A percentile compares a stretch with the other conserved stretches of the same genome.
phyloP scores from a whole-genome alignment of 2,888 invertebrate genomes.

The Unio delphinus region DNA sequence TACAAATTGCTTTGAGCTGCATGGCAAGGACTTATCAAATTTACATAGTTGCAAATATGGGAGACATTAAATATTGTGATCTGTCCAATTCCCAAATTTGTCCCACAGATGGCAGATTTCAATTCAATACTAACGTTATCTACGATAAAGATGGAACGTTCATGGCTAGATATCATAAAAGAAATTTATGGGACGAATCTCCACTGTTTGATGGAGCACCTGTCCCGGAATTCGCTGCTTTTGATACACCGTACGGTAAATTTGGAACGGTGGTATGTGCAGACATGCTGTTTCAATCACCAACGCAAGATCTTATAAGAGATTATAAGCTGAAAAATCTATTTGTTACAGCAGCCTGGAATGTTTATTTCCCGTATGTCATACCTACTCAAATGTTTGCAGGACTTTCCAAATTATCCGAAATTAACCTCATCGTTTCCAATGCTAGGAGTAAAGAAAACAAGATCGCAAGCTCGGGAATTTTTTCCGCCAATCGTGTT shows the following conservation, averaged over 20 bases:
- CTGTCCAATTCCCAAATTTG: slow-evolving; percentile 26
- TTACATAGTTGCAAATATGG: slow-evolving; percentile 82
- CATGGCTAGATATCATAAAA: slow-evolving; percentile 79
- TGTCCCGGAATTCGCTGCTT: slow-evolving; percentile 34
- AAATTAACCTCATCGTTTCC: slow-evolving; percentile 79
- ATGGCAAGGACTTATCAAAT: slow-evolving; percentile 76
- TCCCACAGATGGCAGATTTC: slow-evolving; percentile 48
- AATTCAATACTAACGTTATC: slow-evolving; percentile 85
- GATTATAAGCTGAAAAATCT: slow-evolving; percentile 77
- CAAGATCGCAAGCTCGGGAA: slow-evolving; percentile 77
- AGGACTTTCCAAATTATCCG: slow-evolving; percentile 75
- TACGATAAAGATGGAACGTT: slow-evolving; percentile 82
- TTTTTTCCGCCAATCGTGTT: slow-evolving; percentile 75
- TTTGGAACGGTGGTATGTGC: slow-evolving; percentile 85
- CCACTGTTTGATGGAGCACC: slow-evolving; percentile 70
- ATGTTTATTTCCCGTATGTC: slow-evolving; percentile 80
- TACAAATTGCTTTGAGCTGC: slow-evolving; percentile 71
- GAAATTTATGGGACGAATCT: slow-evolving; percentile 73
- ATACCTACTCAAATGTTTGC: slow-evolving; percentile 75
- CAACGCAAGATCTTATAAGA: slow-evolving; percentile 77
- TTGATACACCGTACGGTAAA: slow-evolving; percentile 56
- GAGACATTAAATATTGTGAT: slow-evolving; percentile 78
- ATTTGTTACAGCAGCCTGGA: slow-evolving; percentile 83
- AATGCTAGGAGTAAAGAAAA: slow-evolving; percentile 78
- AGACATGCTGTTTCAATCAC: slow-evolving; percentile 83